A percentile compares a stretch with the other conserved stretches of the same genome.
phyloP scores from a whole-genome alignment of 2,113 vertebrate genomes.

The Todiramphus saurophagus region DNA sequence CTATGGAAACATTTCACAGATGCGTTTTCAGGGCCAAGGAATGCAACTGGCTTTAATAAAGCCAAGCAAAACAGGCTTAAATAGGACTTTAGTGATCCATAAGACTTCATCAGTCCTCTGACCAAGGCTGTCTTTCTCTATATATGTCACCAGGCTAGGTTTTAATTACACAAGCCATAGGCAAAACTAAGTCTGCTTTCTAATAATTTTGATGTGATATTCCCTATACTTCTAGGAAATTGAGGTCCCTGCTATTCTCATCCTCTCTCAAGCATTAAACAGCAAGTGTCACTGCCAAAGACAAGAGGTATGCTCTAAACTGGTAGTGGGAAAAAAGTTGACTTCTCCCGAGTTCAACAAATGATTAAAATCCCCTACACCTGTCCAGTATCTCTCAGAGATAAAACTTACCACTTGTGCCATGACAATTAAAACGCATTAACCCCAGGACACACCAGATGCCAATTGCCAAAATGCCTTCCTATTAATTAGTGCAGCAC shows the following conservation, averaged over 20 bases:
- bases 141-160: not conserved
- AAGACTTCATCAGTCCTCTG: constrained; percentile 10
- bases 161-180: constrained; percentile 53
- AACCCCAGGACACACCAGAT: not conserved
- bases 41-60: constrained; percentile 45
- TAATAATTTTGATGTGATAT: constrained; percentile 31
- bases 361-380: not conserved
- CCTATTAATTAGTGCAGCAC: constrained; percentile 58
- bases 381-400: not conserved
- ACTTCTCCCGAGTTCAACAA: not conserved
- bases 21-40: not conserved
- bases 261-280: not conserved
- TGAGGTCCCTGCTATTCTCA: not conserved
- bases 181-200: constrained; percentile 44
- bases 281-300: not conserved
- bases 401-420: not conserved
- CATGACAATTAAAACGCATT: not conserved
- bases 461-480: not conserved
- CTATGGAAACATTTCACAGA: not conserved
- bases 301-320: not conserved
- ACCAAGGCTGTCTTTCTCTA: constrained; percentile 14
- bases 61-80: constrained; percentile 15
- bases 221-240: constrained; percentile 12
- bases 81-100: not conserved
- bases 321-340: not conserved